Conservation (phyloP, 2,888 invertebrate species). For the Salpingus planirostris region DNA sequence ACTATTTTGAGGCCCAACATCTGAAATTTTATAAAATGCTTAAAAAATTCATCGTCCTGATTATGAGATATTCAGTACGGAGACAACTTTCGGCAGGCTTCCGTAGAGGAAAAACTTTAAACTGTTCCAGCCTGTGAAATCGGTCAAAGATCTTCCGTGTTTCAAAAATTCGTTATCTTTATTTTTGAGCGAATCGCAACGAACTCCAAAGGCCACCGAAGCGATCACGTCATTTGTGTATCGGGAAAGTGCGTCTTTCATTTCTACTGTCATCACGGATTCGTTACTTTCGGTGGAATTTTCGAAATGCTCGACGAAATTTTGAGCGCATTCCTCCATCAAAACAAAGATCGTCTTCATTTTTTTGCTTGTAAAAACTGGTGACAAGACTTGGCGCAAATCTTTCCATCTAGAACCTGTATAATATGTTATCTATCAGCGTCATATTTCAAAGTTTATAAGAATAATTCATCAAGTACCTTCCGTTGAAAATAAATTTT, state of each 20-base stretch:
- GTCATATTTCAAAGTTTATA: too few relatives aligned
- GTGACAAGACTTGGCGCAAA: constrained; percentile 18
- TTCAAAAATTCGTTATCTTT: constrained; percentile 12
- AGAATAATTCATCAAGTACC: too few relatives aligned
- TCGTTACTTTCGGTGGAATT: too few relatives aligned
- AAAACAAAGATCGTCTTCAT: constrained; percentile 17
- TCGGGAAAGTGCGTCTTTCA: constrained; percentile 40
- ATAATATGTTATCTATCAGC: too few relatives aligned
- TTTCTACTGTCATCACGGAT: constrained; percentile 26
- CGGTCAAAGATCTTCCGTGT: background rate
- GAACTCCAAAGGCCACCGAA: too few relatives aligned
- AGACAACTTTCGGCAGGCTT: background rate
- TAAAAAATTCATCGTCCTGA: too few relatives aligned
- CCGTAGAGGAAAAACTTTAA: background rate
- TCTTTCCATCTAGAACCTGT: too few relatives aligned
- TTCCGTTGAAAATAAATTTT: too few relatives aligned
- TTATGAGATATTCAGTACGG: background rate
- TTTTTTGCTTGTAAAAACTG: constrained; percentile 20
- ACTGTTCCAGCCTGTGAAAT: background rate
- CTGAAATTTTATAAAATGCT: too few relatives aligned
- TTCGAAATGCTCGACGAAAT: constrained; percentile 14
- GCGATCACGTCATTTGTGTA: too few relatives aligned
- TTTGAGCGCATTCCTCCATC: constrained; percentile 16
- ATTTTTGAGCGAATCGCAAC: too few relatives aligned
- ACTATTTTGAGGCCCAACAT: background rate